Evolutionary conservation across 1,140 invertebrate genomes (phyloP), one percentile per base, ranked within the genome.

Genomic region (Heterodera schachtii): DNA sequence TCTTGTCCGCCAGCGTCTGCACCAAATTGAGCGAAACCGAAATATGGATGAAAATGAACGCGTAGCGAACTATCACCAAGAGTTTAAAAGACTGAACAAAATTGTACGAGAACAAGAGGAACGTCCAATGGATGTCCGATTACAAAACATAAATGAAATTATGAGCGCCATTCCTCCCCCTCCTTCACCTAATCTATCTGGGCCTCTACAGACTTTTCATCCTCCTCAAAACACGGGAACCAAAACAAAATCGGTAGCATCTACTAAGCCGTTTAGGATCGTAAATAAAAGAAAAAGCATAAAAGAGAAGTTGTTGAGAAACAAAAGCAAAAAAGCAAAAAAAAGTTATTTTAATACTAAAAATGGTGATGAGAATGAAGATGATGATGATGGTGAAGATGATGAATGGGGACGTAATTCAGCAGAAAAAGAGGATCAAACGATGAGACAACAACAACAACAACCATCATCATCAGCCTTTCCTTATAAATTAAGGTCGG

Each of bases 51-150:
- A 13, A 13, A 11, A 76, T 76, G 43, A 44, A 3, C 16, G 31
- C 2, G 49, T 21, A 9, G 47, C 75, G n/a, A 13, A 67, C 16
- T 76, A 76, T 31, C 52, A 76, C 3, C 75, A 76, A 67, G 75
- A 76, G 6, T 76, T 76, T 76, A 76, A 76, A 52, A 21, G 75
- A 21, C 19, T 64, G 52, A 76, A 76, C 64, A 76, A 60, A 41
- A 13, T 76, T 3, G 46, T 47, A 0, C 19, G 6, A 41, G 75
- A 76, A n/a, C 13, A 76, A 31, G 75, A 76, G 31, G 75, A 76
- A 4, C 52, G 41, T 19, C 75, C 75, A 41, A 4, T 76, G 31
- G 43, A 76, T 76, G 75, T 76, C 3, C 52, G 41, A 11, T 11
- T 76, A n/a, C 52, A 76, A 52, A 76, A 76, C 31, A 9, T 69